Base-by-base conservation (phyloP, 2,888 invertebrate genomes). In the Conistra vaccinii region DNA sequence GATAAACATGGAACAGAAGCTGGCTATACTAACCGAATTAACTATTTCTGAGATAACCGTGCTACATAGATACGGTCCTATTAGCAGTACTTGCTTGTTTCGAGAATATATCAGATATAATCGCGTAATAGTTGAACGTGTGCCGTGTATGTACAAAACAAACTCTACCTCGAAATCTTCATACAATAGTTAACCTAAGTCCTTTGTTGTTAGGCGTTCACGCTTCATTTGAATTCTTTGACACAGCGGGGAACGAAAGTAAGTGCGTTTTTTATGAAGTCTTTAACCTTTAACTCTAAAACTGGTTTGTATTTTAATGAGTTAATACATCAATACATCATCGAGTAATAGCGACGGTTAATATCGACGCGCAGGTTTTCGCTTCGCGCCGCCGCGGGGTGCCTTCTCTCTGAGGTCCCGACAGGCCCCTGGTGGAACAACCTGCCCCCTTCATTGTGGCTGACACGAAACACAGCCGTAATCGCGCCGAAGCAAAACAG, bases 311-410 rank as follows among this genome's bases (percentile, higher is more conserved):
- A 95, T 95, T 95, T 93, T 92, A 95, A 95, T 95, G 92, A 95
- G 94, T 94, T 94, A 95, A 95, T 95, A 94, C 92, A 91, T 94
- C 95, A 92, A 95, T 96, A 92, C 92, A 95, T 95, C 94, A 94
- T 94, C 91, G 89, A 88, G 87, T 93, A 92, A 92, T 93, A 90
- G 88, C 86, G 82, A 89, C 81, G 88, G 88, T 91, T 93, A 91
- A 93, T 94, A 95, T 93, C 90, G 92, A 89, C 92, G 92, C 89
- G 92, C 92, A 87, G 90, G 92, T 93, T 93, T 93, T 94, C 91
- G 92, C 93, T 93, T 92, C 92, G 85, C 89, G 88, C 88, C 95
- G 63, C 96, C 92, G 93, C 94, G 91, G 95, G 96, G 90, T 69
- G 91, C 90, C 92, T 70, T 84, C 86, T 84, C 88, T 92, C 90